Conservation (phyloP, 1,140 invertebrate genomes). For the Saccostrea glomerata region DNA sequence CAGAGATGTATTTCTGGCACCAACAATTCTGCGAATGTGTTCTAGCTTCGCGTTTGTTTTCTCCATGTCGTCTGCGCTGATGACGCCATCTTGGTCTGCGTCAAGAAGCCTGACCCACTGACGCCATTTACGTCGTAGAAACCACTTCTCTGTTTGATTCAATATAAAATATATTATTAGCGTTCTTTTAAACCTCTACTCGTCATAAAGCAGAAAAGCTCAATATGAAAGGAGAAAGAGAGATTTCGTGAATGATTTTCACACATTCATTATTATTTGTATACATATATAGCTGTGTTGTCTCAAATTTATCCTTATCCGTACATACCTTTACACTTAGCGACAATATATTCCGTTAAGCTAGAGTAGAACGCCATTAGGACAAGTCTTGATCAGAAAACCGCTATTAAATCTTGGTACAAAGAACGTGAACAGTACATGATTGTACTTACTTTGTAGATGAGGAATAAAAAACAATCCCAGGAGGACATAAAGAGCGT, state of each 20-base stretch:
- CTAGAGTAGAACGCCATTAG: too few species aligned
- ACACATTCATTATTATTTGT: too few species aligned
- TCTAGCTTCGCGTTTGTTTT: slow-evolving; percentile 37
- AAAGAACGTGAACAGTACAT: too few species aligned
- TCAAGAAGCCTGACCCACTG: slow-evolving; percentile 23
- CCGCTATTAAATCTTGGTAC: too few species aligned
- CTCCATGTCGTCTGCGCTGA: slow-evolving; percentile 33
- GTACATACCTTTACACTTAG: background rate
- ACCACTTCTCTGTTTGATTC: background rate
- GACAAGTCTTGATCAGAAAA: too few species aligned
- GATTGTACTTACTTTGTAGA: background rate
- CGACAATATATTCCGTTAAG: too few species aligned
- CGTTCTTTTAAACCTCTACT: too few species aligned
- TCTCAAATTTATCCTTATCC: too few species aligned
- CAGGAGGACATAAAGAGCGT: background rate
- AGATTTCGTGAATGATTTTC: too few species aligned
- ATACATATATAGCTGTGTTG: too few species aligned
- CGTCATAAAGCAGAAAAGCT: too few species aligned
- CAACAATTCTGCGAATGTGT: background rate
- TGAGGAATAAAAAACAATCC: background rate
- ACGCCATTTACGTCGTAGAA: slow-evolving; percentile 16
- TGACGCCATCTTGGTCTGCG: slow-evolving; percentile 41
- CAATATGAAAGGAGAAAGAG: too few species aligned
- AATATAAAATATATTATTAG: background rate
- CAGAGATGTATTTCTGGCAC: slow-evolving; percentile 6